Evolutionary conservation across 2,113 vertebrate species (phyloP).

Genomic region (Burhinus oedicnemus): DNA sequence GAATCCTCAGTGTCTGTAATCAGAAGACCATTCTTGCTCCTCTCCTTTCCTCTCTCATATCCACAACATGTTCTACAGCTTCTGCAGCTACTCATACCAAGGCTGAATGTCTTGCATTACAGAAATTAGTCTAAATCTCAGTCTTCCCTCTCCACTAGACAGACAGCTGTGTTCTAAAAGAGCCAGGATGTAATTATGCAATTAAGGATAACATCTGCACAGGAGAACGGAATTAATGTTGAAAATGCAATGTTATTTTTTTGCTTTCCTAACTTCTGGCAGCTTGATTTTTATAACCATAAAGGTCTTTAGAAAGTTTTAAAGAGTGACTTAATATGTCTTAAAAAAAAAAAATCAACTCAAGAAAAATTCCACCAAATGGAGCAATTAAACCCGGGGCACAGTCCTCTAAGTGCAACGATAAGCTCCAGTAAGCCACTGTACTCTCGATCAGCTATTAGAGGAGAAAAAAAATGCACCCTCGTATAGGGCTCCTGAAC

Average conservation of each 20-base stretch:
- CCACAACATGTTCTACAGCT: background rate
- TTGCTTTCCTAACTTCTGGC: background rate
- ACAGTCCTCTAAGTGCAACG: background rate
- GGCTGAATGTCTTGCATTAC: background rate
- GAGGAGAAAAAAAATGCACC: background rate
- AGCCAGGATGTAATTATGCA: constrained; percentile 26
- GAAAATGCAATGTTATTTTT: background rate
- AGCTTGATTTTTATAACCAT: background rate
- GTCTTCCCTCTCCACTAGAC: background rate
- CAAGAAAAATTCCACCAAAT: background rate
- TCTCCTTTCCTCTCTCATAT: background rate
- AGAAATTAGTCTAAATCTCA: constrained; percentile 18
- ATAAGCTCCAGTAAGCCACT: background rate
- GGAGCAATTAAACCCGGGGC: background rate
- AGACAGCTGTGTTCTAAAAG: constrained; percentile 10
- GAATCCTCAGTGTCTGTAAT: background rate
- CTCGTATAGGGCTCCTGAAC: background rate
- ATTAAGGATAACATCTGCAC: constrained; percentile 48
- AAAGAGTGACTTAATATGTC: background rate
- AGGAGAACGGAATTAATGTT: background rate
- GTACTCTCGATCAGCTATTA: background rate
- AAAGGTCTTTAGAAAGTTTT: background rate
- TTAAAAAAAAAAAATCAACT: background rate
- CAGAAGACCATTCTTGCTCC: background rate
- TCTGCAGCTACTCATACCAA: background rate